Base-by-base conservation (phyloP, 2,113 vertebrate genomes). In the Cranoglanis bouderius region DNA sequence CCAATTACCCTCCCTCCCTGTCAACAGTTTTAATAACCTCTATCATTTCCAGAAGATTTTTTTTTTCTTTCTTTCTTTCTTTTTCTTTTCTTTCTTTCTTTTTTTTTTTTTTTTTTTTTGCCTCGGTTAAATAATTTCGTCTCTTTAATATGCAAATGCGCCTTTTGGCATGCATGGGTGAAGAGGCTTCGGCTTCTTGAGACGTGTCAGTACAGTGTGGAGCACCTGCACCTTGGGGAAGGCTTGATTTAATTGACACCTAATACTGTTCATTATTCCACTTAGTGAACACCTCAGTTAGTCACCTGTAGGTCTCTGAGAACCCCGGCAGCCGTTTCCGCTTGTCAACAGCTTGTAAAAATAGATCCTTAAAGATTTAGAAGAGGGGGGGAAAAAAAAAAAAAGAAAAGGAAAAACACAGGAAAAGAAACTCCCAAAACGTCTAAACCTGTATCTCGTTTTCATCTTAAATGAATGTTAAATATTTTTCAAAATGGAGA, bases 11-110 rank as follows among this genome's bases (percentile, higher is more conserved):
- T 98, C 97, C 96, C 97, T 98, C 97, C 96, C 98, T 97, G 97
- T 99, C 97, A 98, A 99, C 97, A 97, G 96, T 98, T 98, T 98
- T 98, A 99, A 99, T 99, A 99, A 99, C 98, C 98, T 98, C 97
- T 95, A 97, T 97, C 97, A 96, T 98, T 98, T 99, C 96, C 96
- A 97, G 95, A 96, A 97, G 96, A 97, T 96, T 97, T 97, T 63
- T 97, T 97, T 63, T 35, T 32, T 89, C 89, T 91, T 84, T 85
- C 89, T 89, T 85, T 94, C 97, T 96, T 9, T 51, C 49, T 90
- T 35, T 78, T 59, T 32, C 26, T 88, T n/a, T 90, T 91, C 87
- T 29, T 32, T 89, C 89, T 91, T 80, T 85, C 86, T 89, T 85
- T 90, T 21, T 21, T 80, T 63, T 65, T 14, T 40, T 85, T 89